phyloP scores from a whole-genome alignment of 2,797 vertebrate species.

The Percopsis omiscomaycus region DNA sequence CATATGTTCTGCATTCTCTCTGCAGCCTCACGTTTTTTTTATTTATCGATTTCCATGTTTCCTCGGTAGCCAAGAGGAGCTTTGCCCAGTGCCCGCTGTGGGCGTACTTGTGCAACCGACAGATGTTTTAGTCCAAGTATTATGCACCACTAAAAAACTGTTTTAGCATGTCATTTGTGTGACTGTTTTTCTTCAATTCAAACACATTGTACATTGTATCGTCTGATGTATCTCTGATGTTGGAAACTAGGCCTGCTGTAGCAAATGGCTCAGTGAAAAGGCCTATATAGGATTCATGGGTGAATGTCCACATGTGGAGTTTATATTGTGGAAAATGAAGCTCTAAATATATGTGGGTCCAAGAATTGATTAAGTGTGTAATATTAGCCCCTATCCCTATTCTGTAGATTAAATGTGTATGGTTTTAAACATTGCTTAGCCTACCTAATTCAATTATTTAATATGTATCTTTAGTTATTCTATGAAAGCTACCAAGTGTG shows the following conservation, averaged over 20 bases:
- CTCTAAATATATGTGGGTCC: too few species aligned
- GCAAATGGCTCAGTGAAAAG: not conserved
- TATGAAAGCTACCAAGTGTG: too few species aligned
- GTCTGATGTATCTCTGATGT: not conserved
- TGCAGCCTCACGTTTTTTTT: constrained; percentile 28
- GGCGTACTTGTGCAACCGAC: constrained; percentile 63
- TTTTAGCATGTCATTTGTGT: constrained; percentile 20
- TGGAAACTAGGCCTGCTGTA: not conserved
- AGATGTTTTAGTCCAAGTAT: constrained; percentile 59
- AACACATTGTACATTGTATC: constrained; percentile 15
- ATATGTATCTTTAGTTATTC: too few species aligned
- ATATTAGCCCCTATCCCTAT: too few species aligned
- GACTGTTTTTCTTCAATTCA: constrained; percentile 26
- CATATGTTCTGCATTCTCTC: constrained; percentile 4
- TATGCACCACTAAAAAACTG: constrained; percentile 37
- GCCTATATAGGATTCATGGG: too few species aligned
- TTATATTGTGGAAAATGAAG: too few species aligned
- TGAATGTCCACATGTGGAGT: too few species aligned
- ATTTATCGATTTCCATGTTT: constrained; percentile 51
- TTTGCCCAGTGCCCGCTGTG: constrained; percentile 46
- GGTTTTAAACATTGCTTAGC: too few species aligned
- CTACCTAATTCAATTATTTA: too few species aligned
- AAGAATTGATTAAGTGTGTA: too few species aligned
- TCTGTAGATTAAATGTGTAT: too few species aligned
- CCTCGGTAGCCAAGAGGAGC: constrained; percentile 47